These are phyloP conservation scores for Urocyon cinereoargenteus DNA, from an alignment of 2,797 vertebrate species.

Conservation along the genomic window DNA sequence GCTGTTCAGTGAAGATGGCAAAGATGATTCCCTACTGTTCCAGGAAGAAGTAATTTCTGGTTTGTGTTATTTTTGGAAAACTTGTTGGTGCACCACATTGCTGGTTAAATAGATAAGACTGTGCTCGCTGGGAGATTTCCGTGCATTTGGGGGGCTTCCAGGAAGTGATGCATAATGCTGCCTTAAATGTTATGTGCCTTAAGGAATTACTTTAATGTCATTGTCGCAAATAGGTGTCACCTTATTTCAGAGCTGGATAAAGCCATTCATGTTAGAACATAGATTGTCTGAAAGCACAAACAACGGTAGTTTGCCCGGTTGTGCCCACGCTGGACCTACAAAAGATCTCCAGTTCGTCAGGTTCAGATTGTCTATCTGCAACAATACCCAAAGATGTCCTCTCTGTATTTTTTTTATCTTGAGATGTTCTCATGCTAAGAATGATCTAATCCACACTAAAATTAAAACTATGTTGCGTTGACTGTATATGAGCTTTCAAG, in stretches of 20 bases:
- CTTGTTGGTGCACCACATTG: neutral
- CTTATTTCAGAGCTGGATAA: neutral
- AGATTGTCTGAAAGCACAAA: neutral
- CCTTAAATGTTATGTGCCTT: conserved; percentile 17
- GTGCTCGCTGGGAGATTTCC: conserved; percentile 59
- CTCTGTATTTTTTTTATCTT: neutral
- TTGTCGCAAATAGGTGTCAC: neutral
- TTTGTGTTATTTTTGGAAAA: conserved; percentile 72
- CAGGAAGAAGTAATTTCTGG: conserved; percentile 62
- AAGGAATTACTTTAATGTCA: conserved; percentile 23
- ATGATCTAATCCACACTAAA: neutral
- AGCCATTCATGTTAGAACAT: neutral
- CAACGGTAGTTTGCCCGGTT: neutral
- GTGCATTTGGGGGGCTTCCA: neutral
- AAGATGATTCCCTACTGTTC: neutral
- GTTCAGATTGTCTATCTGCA: neutral
- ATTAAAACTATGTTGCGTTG: neutral
- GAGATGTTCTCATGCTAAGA: neutral
- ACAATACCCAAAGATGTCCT: neutral
- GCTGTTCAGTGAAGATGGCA: neutral
- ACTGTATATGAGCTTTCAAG: neutral
- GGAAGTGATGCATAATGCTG: conserved; percentile 5
- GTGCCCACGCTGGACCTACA: neutral
- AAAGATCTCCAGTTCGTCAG: neutral
- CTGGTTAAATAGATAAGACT: conserved; percentile 73